Conservation (phyloP, 1,140 invertebrate genomes). For the Platyura marginata region DNA sequence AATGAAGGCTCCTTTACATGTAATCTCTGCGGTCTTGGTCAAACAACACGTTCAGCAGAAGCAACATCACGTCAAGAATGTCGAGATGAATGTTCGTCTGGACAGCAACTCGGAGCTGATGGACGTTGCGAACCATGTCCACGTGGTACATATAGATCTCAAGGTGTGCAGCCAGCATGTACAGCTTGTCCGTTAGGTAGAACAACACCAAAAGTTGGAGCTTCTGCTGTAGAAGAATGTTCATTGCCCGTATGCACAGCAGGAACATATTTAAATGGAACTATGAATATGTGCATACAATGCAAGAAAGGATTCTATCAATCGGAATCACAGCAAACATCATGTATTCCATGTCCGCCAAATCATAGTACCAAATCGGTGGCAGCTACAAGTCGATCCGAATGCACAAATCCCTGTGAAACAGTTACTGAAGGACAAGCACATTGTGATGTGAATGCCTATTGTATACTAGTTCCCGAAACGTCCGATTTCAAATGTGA, state of each 20-base stretch:
- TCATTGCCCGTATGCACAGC: constrained; percentile 72
- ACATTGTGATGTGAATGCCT: constrained; percentile 73
- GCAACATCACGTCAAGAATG: constrained; percentile 77
- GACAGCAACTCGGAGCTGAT: constrained; percentile 67
- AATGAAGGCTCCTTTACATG: constrained; percentile 82
- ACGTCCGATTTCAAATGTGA: constrained; percentile 80
- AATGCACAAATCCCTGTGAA: constrained; percentile 83
- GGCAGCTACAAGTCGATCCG: constrained; percentile 61
- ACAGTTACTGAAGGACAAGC: constrained; percentile 45
- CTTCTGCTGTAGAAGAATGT: constrained; percentile 75
- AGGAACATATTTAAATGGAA: constrained; percentile 66
- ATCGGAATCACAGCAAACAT: constrained; percentile 71
- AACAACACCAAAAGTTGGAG: constrained; percentile 69
- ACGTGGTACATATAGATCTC: constrained; percentile 72
- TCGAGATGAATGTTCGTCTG: constrained; percentile 78
- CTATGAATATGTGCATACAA: constrained; percentile 62
- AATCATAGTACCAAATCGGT: constrained; percentile 78
- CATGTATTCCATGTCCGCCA: constrained; percentile 73
- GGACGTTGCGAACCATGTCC: constrained; percentile 88
- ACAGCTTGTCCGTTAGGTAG: constrained; percentile 70
- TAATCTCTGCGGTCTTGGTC: constrained; percentile 72
- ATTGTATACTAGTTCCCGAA: constrained; percentile 69
- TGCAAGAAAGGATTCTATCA: constrained; percentile 91
- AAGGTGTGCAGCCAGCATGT: constrained; percentile 75
- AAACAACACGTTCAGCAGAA: constrained; percentile 81